phyloP scores from a whole-genome alignment of 2,888 invertebrate species.

The Rhingia rostrata region DNA sequence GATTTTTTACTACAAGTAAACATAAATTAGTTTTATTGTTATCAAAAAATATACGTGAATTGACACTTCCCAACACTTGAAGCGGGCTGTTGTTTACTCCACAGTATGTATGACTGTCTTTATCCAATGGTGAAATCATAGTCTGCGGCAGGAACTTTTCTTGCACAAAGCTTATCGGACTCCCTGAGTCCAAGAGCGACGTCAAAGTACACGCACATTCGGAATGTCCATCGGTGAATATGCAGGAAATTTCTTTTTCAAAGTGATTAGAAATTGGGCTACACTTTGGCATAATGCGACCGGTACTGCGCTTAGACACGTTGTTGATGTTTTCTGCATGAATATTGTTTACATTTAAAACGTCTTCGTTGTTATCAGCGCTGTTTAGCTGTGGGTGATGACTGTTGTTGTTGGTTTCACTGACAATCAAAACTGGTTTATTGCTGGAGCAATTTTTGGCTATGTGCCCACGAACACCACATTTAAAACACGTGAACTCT shows the following conservation, averaged over 20 bases:
- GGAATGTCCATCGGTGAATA: constrained; percentile 26
- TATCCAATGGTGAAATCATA: constrained; percentile 26
- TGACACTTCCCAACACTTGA: constrained; percentile 21
- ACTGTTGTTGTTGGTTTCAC: constrained; percentile 8
- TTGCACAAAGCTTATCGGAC: constrained; percentile 48
- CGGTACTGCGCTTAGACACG: not conserved
- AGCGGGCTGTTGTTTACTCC: constrained; percentile 57
- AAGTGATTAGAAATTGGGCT: constrained; percentile 13
- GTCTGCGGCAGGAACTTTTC: constrained; percentile 40
- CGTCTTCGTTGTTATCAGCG: constrained; percentile 28
- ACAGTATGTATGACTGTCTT: constrained; percentile 28
- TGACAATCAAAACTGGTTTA: constrained; percentile 37
- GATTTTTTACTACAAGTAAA: constrained; percentile 45
- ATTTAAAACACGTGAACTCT: constrained; percentile 52
- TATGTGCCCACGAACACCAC: constrained; percentile 47
- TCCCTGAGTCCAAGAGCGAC: constrained; percentile 46
- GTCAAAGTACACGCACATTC: constrained; percentile 32
- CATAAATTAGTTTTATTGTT: constrained; percentile 19
- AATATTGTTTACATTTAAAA: constrained; percentile 8
- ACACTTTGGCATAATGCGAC: constrained; percentile 7
- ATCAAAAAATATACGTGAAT: constrained; percentile 29
- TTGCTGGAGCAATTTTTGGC: constrained; percentile 40
- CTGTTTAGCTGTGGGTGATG: constrained; percentile 2
- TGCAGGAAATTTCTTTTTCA: constrained; percentile 22
- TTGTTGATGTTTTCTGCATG: constrained; percentile 16